Evolutionary conservation across 2,113 vertebrate genomes (phyloP), one percentile per base, ranked within the genome.

Genomic region (Aegithalos caudatus): DNA sequence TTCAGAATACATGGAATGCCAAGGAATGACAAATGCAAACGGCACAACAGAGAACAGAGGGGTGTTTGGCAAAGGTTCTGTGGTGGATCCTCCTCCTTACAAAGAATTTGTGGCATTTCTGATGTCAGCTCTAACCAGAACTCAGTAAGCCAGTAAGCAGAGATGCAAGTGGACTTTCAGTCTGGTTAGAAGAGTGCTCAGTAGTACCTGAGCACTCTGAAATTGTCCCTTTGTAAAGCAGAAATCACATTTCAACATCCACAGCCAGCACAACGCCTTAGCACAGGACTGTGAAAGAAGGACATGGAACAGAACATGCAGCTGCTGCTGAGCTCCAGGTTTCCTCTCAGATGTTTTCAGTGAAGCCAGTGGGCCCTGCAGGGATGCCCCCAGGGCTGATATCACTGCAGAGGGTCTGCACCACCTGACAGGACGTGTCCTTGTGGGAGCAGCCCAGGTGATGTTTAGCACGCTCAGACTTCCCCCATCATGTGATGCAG

Each of bases 11-110:
- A 25, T 2, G 8, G 81, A 83, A 74, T 35, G 56, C 51, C 79
- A 74, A 81, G 60, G 76, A 88, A 84, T 56, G 82, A 74, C 56
- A 95, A 83, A 92, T 33, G 56, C 77, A 69, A 94, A 71, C 33
- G 44, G 56, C 51, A 64, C 53, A 86, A 19, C 12, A 62, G 73
- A 91, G 57, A 81, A 42, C 9, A 56, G 71, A 85, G 42, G 58
- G 31, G 38, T 22, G 23, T 27, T 37, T 92, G 58, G 71, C 79
- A 83, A 21, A 4, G 64, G 48, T 80, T 28, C 3, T 45, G 40
- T 29, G 12, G 47, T 33, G 77, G 67, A 48, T 70, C 33, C 44
- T 66, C 54, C 28, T 33, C 58, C 78, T 58, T 17, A 51, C 28
- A 54, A 86, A 45, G 37, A 78, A 88, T 45, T n/a, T 20, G 20